A percentile compares a stretch with the other conserved stretches of the same genome.
These are phyloP conservation scores for Aphaenogaster rudis DNA, from an alignment of 1,140 invertebrate species.

Conservation along the genomic window DNA sequence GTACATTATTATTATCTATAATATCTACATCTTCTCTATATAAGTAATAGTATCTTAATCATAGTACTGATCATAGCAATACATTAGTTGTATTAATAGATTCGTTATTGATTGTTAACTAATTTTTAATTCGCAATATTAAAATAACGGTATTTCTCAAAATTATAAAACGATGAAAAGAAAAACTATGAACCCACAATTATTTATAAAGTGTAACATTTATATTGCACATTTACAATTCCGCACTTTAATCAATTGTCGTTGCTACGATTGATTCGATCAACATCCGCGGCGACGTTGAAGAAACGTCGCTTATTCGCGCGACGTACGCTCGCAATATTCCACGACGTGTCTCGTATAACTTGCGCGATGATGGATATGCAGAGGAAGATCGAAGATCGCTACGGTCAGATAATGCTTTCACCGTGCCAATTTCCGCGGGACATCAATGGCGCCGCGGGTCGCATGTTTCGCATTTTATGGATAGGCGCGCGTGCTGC, in stretches of 20 bases:
- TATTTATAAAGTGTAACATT: neutral
- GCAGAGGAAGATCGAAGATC: constrained; percentile 51
- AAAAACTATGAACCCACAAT: neutral
- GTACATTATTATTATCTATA: neutral
- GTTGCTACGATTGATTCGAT: neutral
- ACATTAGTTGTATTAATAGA: neutral
- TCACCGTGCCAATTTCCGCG: constrained; percentile 60
- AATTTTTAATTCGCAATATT: neutral
- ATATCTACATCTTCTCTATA: neutral
- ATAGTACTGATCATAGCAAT: neutral
- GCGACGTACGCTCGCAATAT: constrained; percentile 11
- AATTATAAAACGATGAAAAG: neutral
- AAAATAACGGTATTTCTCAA: neutral
- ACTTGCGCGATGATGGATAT: constrained; percentile 24
- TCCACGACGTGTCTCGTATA: constrained; percentile 41
- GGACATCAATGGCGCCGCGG: constrained; percentile 53
- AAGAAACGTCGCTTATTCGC: constrained; percentile 18
- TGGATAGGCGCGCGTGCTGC: constrained; percentile 38
- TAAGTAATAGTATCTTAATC: neutral
- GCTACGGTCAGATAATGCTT: constrained; percentile 58
- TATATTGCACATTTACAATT: neutral
- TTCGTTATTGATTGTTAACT: neutral
- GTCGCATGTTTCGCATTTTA: constrained; percentile 45
- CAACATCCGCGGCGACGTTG: neutral
- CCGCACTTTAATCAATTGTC: neutral